Evolutionary conservation across 2,888 invertebrate species (phyloP), one percentile per base, ranked within the genome.

Genomic region (Chymomyza amoena): DNA sequence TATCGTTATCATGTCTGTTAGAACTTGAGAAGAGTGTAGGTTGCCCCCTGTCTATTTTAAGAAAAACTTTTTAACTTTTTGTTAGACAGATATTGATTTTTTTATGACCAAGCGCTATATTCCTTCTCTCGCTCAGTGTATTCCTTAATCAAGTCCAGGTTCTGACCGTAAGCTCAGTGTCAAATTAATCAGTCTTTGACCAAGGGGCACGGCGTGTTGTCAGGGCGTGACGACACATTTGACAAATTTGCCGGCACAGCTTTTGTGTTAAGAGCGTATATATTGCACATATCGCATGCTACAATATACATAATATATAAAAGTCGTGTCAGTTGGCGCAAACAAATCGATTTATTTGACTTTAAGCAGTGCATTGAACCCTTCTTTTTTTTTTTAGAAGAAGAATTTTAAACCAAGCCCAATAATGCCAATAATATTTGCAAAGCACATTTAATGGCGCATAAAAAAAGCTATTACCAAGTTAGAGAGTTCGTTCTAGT

Each of bases 131-230:
- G 39, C 4, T 10, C 39, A 45, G 39, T 45, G 39, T 45, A 13
- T 13, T 45, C 13, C 39, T 45, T 10, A 45, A 45, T 4, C 69
- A 76, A 74, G 76, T 76, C 59, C 78, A 73, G 76, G 86, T 79
- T 77, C 76, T 79, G 39, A 45, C 39, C 39, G 39, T 76, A 79
- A 66, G 83, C 84, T 83, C 70, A 87, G 87, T 84, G 83, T 84
- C 83, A 84, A 84, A 84, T 84, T 84, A 84, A 84, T 84, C 83
- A 84, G 83, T 77, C 85, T 84, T 82, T 36, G 51, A 18, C 36
- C 57, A 15, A 68, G 65, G 15, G 32, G 60, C 36, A n/a, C 32
- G 15, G 36, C 57, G 15, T 57, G 32, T 32, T 28, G n/a, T 32
- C 25, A 74, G 82, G 80, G 80, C 80, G 80, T 82, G 75, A 71